Percentiles rank a stretch among this genome's conserved stretches.
Conservation (phyloP, 2,888 invertebrate genomes). For the Eupithecia insigniata region DNA sequence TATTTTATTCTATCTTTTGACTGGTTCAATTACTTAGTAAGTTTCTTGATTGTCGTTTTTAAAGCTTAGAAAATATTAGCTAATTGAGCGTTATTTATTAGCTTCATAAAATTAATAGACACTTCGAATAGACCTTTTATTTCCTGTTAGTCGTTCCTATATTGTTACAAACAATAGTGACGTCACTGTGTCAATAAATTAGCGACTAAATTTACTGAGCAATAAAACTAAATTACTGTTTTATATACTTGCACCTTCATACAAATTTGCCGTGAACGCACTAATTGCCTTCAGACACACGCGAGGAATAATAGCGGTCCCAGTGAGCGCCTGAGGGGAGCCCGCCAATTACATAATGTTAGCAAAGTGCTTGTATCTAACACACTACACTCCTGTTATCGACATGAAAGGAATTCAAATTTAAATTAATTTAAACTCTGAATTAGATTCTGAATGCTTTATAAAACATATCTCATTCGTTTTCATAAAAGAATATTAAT, state of each 20-base stretch:
- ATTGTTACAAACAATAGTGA: neutral
- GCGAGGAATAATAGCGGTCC: constrained; percentile 24
- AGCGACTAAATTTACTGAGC: neutral
- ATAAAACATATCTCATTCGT: neutral
- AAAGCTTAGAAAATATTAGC: neutral
- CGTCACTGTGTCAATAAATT: neutral
- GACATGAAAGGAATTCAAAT: neutral
- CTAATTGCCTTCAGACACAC: constrained; percentile 25
- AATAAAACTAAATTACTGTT: constrained; percentile 15
- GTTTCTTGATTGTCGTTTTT: neutral
- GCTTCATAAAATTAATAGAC: neutral
- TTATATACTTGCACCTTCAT: constrained; percentile 18
- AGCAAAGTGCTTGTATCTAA: constrained; percentile 11
- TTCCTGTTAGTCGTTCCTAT: neutral
- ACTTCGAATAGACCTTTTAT: neutral
- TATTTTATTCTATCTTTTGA: no score
- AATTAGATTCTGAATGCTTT: neutral
- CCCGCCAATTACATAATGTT: constrained; percentile 18
- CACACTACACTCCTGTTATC: constrained; percentile 6
- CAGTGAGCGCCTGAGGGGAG: constrained; percentile 7
- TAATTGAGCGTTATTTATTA: neutral
- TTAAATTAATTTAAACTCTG: neutral
- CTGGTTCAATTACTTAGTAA: neutral
- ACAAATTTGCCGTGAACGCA: constrained; percentile 19
- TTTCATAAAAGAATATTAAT: neutral